phyloP scores from a whole-genome alignment of 2,888 invertebrate species.

The Carterocephalus palaemon region DNA sequence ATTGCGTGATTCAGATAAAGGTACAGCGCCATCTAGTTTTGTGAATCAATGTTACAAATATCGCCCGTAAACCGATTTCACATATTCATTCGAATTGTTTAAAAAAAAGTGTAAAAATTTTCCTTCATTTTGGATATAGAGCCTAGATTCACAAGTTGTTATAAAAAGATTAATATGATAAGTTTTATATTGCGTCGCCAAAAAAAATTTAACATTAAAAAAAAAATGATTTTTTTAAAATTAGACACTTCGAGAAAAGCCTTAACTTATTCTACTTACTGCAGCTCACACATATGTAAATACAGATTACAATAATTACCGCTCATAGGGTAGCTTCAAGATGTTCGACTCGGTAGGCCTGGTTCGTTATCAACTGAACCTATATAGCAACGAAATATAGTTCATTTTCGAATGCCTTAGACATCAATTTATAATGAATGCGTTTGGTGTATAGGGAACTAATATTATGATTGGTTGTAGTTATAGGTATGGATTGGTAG shows the following conservation, averaged over 20 bases:
- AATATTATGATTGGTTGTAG: slow-evolving; percentile 21
- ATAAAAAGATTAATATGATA: too few relatives aligned
- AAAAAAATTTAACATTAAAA: too few relatives aligned
- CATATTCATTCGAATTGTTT: too few relatives aligned
- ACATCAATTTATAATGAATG: slow-evolving; percentile 20
- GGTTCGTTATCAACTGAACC: slow-evolving; percentile 1
- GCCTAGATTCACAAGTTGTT: too few relatives aligned
- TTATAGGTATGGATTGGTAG: slow-evolving; percentile 5
- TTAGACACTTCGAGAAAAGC: not conserved
- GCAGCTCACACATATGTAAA: slow-evolving; percentile 25
- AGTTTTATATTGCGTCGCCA: too few relatives aligned
- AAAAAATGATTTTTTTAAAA: too few relatives aligned
- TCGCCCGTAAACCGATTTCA: too few relatives aligned
- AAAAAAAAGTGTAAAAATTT: too few relatives aligned
- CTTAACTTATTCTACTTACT: not conserved
- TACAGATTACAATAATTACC: slow-evolving; percentile 55
- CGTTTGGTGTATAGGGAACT: slow-evolving; percentile 20
- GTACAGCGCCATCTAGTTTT: too few relatives aligned
- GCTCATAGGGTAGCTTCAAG: slow-evolving; percentile 46
- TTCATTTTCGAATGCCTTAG: not conserved
- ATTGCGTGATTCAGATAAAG: too few relatives aligned
- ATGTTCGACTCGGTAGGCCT: slow-evolving; percentile 27
- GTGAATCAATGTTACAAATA: too few relatives aligned
- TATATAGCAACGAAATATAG: slow-evolving; percentile 5
- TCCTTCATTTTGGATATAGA: too few relatives aligned